Evolutionary conservation across 2,797 vertebrate species (phyloP).

Genomic region (Dendrocincla tyrannina): DNA sequence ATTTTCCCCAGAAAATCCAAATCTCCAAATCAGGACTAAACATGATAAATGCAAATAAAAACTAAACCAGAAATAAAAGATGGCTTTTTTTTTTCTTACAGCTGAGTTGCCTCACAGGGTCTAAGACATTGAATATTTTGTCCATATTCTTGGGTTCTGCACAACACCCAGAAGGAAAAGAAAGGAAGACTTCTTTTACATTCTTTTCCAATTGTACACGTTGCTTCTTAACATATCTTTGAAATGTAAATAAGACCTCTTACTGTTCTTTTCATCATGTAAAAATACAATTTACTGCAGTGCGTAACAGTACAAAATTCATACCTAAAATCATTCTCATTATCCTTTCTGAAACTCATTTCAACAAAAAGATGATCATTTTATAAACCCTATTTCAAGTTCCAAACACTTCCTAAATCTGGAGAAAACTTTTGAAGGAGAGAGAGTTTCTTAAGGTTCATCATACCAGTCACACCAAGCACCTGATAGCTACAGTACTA

Average conservation of each 20-base stretch:
- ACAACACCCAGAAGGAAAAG: neutral
- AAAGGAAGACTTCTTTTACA: neutral
- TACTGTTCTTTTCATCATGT: neutral
- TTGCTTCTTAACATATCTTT: neutral
- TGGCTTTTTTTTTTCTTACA: neutral
- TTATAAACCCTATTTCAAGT: neutral
- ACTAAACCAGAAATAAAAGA: neutral
- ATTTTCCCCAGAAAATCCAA: neutral
- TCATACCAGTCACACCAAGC: neutral
- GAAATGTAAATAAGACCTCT: neutral
- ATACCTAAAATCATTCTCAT: neutral
- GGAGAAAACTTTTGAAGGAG: neutral
- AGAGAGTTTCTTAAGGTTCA: neutral
- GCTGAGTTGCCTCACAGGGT: neutral
- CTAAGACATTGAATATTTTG: neutral
- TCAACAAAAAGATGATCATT: neutral
- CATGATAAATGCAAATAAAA: neutral
- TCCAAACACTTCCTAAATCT: neutral
- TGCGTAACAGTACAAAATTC: neutral
- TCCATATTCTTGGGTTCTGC: neutral
- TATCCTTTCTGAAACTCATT: neutral
- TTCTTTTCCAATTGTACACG: neutral
- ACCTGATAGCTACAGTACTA: neutral
- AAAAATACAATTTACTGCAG: neutral
- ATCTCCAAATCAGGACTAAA: neutral